Percentiles rank a stretch among this genome's conserved stretches.
Evolutionary conservation across 2,113 vertebrate species (phyloP).

Genomic region (Perognathus longimembris): DNA sequence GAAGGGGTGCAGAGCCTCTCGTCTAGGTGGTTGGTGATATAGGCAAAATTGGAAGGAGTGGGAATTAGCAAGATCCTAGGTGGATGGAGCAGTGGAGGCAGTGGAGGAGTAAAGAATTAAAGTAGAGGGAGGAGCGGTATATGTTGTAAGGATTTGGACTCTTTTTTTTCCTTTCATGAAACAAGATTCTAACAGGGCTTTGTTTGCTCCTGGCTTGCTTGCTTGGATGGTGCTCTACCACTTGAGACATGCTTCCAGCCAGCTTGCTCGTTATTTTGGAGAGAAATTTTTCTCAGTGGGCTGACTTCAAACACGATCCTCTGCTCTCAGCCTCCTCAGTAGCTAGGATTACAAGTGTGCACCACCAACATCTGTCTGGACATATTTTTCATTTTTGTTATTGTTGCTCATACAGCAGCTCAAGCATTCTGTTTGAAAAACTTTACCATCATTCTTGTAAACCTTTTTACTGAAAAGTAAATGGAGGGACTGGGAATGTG

Average conservation of each 20-base stretch:
- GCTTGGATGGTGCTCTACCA: too few species aligned
- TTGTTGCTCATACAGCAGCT: neutral
- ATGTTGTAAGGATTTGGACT: neutral
- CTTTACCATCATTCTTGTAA: neutral
- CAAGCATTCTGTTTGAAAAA: neutral
- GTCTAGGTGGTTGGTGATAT: neutral
- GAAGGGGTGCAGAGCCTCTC: neutral
- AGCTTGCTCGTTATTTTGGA: too few species aligned
- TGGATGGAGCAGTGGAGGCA: too few species aligned
- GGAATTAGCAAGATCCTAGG: neutral
- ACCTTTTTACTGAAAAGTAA: conserved; percentile 3
- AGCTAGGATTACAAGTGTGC: too few species aligned
- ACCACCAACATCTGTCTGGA: neutral
- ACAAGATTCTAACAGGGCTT: too few species aligned
- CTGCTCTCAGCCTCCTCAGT: too few species aligned
- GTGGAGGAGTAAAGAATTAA: neutral
- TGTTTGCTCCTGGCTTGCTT: too few species aligned
- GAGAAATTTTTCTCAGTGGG: too few species aligned
- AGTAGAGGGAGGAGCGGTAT: neutral
- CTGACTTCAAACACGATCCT: too few species aligned
- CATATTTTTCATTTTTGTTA: neutral
- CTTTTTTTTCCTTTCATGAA: neutral
- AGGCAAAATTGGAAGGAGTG: neutral
- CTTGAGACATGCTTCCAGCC: too few species aligned
- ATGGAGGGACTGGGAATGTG: neutral